Evolutionary conservation across 2,113 vertebrate species (phyloP), one percentile per base, ranked within the genome.

Genomic region (Plestiodon gilberti): DNA sequence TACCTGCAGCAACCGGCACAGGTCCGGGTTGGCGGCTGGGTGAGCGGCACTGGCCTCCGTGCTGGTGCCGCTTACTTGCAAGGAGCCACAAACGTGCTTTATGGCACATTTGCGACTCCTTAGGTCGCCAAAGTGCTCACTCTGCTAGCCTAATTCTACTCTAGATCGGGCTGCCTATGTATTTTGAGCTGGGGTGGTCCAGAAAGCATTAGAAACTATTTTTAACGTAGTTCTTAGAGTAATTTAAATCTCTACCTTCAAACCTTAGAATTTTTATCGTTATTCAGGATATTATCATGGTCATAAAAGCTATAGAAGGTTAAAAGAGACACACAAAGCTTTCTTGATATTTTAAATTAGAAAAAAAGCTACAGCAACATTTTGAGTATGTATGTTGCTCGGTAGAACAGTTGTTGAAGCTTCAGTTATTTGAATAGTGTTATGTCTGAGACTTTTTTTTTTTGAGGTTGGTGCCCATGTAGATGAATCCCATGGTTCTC

Each of bases 311-410:
- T 62, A 17, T 28, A 79, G 20, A 78, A 79, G 25, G 6, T 82
- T 83, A 38, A 2, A 0, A 11, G 0, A 71, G n/a, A 52, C 78
- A 6, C 48, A 2, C 81, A 30, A 0, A 43, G 2, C 61, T n/a
- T 17, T 64, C 17, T 0, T 30, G 33, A 28, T 70, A n/a, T 40
- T n/a, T 78, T 88, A 89, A 67, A 43, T 25, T 33, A 0, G 0
- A 48, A 80, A 65, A 25, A 25, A 3, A 73, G 43, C 43, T 4
- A 65, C 25, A 48, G 48, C 22, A 8, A 0, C 30, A 83, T 79
- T 78, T 78, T 69, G 80, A 67, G 81, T 73, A 0, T 89, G 4
- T n/a, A 25, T 20, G 35, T 57, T n/a, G n/a, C n/a, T 78, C 3
- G 18, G 30, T 57, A 15, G 17, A 78, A 9, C 55, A 11, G n/a